Conservation (phyloP, 2,113 vertebrate species). For the Garra rufa region DNA sequence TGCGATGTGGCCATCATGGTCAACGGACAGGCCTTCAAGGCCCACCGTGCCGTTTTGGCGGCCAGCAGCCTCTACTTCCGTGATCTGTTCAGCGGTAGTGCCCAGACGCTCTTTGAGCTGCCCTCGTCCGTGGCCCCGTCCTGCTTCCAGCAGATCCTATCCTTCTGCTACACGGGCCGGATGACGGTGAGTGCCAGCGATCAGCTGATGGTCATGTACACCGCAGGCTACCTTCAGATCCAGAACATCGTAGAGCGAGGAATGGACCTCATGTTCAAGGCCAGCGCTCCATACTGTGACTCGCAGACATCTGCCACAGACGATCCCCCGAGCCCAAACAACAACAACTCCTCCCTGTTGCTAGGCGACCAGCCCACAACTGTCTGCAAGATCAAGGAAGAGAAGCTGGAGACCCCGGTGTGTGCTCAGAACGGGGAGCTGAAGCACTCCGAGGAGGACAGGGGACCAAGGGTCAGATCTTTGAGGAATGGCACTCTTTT, state of each 20-base stretch:
- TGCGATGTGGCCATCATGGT: conserved; percentile 97
- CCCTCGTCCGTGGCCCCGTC: conserved; percentile 89
- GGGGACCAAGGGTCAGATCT: conserved; percentile 57
- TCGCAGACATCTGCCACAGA: conserved; percentile 91
- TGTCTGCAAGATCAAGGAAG: conserved; percentile 90
- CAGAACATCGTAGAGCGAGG: conserved; percentile 97
- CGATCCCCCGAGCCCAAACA: conserved; percentile 86
- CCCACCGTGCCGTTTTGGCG: conserved; percentile 90
- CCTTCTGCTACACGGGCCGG: conserved; percentile 96
- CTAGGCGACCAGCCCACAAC: conserved; percentile 79
- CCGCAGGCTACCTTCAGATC: conserved; percentile 97
- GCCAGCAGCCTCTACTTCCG: conserved; percentile 96
- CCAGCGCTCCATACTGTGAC: conserved; percentile 93
- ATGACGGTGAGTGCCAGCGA: conserved; percentile 95
- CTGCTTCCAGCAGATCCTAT: conserved; percentile 96
- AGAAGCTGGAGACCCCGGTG: conserved; percentile 83
- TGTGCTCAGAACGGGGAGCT: conserved; percentile 61
- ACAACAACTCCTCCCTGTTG: conserved; percentile 72
- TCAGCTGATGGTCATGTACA: conserved; percentile 99
- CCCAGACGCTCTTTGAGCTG: conserved; percentile 91
- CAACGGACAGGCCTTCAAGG: conserved; percentile 95
- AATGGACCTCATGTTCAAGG: conserved; percentile 96
- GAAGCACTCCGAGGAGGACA: conserved; percentile 68
- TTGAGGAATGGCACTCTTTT: conserved; percentile 71
- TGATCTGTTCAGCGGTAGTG: conserved; percentile 91